Evolutionary conservation across 2,797 vertebrate genomes (phyloP).

Genomic region (Monodelphis domestica): DNA sequence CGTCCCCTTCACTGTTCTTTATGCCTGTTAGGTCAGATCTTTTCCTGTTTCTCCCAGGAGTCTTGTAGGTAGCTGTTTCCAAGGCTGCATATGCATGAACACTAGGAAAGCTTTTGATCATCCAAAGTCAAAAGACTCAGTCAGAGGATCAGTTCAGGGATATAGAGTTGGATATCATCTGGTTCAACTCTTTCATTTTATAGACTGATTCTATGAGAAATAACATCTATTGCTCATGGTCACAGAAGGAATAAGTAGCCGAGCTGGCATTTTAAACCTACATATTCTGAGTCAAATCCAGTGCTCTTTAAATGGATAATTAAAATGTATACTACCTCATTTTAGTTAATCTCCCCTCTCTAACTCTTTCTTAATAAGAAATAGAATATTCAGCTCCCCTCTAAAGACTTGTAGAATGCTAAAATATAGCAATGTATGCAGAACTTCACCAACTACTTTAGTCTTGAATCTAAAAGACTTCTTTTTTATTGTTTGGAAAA

Average conservation of each 20-base stretch:
- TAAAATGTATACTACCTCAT: background rate
- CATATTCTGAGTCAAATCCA: background rate
- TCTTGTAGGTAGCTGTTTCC: background rate
- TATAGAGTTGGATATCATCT: background rate
- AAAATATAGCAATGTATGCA: background rate
- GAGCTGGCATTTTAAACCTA: background rate
- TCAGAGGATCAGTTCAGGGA: background rate
- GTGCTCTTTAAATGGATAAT: background rate
- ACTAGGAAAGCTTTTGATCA: background rate
- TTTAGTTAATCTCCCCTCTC: background rate
- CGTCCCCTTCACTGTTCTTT: background rate
- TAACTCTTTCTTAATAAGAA: background rate
- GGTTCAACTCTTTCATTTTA: background rate
- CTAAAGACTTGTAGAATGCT: background rate
- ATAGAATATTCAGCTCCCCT: background rate
- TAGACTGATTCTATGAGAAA: background rate
- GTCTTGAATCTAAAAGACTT: background rate
- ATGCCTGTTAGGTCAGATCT: background rate
- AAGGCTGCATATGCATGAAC: background rate
- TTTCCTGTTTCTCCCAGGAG: background rate
- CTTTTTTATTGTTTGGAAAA: background rate
- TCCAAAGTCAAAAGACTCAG: background rate
- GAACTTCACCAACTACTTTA: background rate
- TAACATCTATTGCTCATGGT: background rate
- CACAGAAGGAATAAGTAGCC: background rate